Evolutionary conservation across 2,113 vertebrate species (phyloP).

Genomic region (Cyanistes caeruleus): DNA sequence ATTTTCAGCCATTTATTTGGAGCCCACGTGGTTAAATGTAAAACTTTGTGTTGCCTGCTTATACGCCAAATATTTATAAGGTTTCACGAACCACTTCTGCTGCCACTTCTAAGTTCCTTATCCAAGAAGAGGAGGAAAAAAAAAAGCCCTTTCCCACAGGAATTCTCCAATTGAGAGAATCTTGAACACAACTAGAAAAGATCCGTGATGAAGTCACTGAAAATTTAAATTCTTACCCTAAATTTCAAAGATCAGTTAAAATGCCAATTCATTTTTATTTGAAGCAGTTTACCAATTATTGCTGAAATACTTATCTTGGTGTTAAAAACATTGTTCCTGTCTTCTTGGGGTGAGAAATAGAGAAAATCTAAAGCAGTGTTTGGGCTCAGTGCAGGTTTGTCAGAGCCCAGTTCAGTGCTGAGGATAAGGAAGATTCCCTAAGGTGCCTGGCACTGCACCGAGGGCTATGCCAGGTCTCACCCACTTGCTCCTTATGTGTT

Average conservation of each 20-base stretch:
- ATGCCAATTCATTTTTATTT: conserved; percentile 1
- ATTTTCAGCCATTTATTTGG: conserved; percentile 74
- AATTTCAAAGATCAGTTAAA: conserved; percentile 38
- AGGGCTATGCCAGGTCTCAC: neutral
- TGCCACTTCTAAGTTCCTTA: conserved; percentile 58
- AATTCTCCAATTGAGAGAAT: conserved; percentile 5
- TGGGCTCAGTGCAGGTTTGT: neutral
- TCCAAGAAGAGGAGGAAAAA: neutral
- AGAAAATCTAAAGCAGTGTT: neutral
- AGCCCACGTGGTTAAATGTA: conserved; percentile 67
- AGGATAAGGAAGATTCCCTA: neutral
- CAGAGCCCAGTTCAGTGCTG: neutral
- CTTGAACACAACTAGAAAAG: neutral
- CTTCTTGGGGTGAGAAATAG: neutral
- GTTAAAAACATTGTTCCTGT: neutral
- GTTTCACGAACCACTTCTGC: conserved; percentile 11
- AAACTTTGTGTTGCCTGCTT: conserved; percentile 67
- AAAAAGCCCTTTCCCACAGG: neutral
- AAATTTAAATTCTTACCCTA: neutral
- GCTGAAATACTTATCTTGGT: neutral
- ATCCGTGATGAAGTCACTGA: neutral
- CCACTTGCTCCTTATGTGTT: neutral
- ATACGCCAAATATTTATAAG: conserved; percentile 69
- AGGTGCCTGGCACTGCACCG: neutral
- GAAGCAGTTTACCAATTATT: neutral